These are phyloP conservation scores for Platygyra sinensis DNA, from an alignment of 64 coral and sea anemone species.

Conservation along the genomic window DNA sequence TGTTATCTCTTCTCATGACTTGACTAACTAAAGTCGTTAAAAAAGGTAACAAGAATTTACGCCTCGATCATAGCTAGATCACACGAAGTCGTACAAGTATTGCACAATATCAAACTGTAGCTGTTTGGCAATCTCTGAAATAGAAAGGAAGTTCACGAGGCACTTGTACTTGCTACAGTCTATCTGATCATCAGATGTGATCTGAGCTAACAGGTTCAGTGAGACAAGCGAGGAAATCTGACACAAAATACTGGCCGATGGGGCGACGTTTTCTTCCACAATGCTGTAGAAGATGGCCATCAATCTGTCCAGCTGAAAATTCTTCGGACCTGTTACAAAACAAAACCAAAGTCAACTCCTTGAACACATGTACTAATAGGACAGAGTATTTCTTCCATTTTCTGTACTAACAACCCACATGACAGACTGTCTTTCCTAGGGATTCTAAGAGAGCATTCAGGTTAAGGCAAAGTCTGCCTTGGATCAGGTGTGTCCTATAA, in stretches of 20 bases:
- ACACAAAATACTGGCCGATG: constrained; percentile 85
- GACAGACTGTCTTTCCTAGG: too few relatives aligned
- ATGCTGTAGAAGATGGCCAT: constrained; percentile 99
- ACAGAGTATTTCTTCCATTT: too few relatives aligned
- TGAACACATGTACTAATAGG: too few relatives aligned
- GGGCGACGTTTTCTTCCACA: constrained; percentile 91
- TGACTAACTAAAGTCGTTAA: too few relatives aligned
- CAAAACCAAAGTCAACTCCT: too few relatives aligned
- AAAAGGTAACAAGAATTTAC: neutral
- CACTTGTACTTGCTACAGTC: constrained; percentile 96
- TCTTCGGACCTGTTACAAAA: constrained; percentile 77
- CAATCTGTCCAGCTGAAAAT: constrained; percentile 86
- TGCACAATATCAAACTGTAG: constrained; percentile 93
- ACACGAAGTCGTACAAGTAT: constrained; percentile 94
- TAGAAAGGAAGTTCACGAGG: constrained; percentile 83
- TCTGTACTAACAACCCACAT: too few relatives aligned
- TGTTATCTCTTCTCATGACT: neutral
- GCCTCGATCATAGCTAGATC: neutral
- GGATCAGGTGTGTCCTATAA: too few relatives aligned
- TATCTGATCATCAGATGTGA: constrained; percentile 88
- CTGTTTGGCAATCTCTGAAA: constrained; percentile 86
- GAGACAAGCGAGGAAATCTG: constrained; percentile 97
- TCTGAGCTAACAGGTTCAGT: constrained; percentile 83
- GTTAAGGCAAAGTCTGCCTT: too few relatives aligned
- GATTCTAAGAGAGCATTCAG: too few relatives aligned